Percentiles rank a stretch among this genome's conserved stretches.
These are phyloP conservation scores for Callorhinus ursinus DNA, from an alignment of 2,113 vertebrate species.

Conservation along the genomic window DNA sequence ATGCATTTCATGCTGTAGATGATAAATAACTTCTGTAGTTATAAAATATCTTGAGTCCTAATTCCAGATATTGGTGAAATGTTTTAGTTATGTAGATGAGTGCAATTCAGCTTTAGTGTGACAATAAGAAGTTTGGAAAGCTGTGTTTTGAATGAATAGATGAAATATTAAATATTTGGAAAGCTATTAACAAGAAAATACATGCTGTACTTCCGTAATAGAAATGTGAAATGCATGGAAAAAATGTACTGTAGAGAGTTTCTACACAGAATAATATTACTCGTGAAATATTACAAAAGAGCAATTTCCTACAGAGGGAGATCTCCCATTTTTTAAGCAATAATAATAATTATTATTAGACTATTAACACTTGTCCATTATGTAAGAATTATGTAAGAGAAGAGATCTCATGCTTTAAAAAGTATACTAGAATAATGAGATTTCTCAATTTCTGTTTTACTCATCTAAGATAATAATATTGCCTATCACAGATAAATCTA, in stretches of 20 bases:
- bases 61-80: not conserved
- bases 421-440: not conserved
- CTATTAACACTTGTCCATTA: not conserved
- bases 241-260: not conserved
- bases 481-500: not conserved
- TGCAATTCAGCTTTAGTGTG: not conserved
- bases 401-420: not conserved
- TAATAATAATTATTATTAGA: not conserved
- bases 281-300: slow-evolving; percentile 13
- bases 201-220: not conserved
- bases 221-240: slow-evolving; percentile 11
- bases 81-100: not conserved
- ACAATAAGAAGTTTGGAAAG: slow-evolving; percentile 44
- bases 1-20: not conserved
- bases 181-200: not conserved
- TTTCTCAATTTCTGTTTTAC: slow-evolving; percentile 30
- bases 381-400: not conserved
- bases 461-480: not conserved
- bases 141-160: not conserved
- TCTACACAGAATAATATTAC: not conserved
- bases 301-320: not conserved
- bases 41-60: not conserved
- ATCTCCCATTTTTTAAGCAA: not conserved
- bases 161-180: slow-evolving; percentile 31
- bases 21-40: not conserved